Base-by-base conservation (phyloP, 2,113 vertebrate species). In the Tenebrosternarchus preto region DNA sequence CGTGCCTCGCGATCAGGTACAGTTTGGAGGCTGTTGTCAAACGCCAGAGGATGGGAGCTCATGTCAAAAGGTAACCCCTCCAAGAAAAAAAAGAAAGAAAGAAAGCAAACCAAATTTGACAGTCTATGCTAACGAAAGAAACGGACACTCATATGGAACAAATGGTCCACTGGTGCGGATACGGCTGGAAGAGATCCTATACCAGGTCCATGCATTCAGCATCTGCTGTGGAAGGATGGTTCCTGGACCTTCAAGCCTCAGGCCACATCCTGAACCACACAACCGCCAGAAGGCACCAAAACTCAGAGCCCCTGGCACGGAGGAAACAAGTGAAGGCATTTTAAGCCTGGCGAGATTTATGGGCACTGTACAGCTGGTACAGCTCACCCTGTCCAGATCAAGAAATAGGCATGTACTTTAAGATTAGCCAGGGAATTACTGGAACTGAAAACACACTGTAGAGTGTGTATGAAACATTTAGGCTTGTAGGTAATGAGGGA, bases 11-110 rank as follows among this genome's bases (percentile, higher is more conserved):
- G 78, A 64, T 72, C 77, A 80, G 78, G 56, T 56, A 31, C 46
- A 60, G 82, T 75, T 88, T 80, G 72, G 76, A 86, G 77, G 76
- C 75, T 39, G 68, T 68, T 85, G 80, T 86, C 80, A 83, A 83
- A 12, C 46, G 82, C 80, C 83, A 82, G 83, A 82, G 73, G 55
- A 75, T 76, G 76, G 59, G 68, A 87, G 74, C 39, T 75, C 69
- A 68, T 77, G 78, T 84, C 78, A 76, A 55, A 84, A 50, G 8
- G 43, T 50, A 50, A 50, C 43, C 43, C 73, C 80, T 3, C 63
- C 77, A 80, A 77, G 73, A 39, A 57, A 78, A 72, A 39, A 46
- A 29, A 78, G 31, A 36, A 76, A 5, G 15, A 24, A 43, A 3
- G 39, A 9, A 43, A 43, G 39, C 33, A 61, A 17, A 46, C 22